These are phyloP conservation scores for Homarus americanus DNA, from an alignment of 1,140 invertebrate genomes.

Conservation along the genomic window DNA sequence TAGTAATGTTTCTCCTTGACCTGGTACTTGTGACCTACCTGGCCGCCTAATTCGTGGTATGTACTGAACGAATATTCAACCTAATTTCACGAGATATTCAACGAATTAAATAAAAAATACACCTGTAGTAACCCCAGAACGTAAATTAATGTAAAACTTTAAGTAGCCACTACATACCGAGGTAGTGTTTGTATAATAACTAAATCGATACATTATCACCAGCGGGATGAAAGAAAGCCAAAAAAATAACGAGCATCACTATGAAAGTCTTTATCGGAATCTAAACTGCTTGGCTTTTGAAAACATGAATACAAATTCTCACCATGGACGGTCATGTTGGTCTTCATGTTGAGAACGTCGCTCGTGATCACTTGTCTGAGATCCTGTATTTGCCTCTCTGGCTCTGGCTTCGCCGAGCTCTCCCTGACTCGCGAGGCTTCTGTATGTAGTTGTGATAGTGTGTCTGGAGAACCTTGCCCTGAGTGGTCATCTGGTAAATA, in stretches of 20 bases:
- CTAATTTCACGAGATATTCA: too few species aligned
- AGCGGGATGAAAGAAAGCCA: too few species aligned
- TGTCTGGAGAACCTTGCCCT: background rate
- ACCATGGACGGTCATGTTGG: background rate
- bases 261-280: background rate
- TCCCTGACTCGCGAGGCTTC: background rate
- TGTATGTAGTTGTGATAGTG: background rate
- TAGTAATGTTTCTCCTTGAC: too few species aligned
- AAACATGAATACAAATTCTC: background rate
- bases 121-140: too few species aligned
- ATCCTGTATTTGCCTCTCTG: background rate
- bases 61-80: too few species aligned
- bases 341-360: background rate
- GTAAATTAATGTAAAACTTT: too few species aligned
- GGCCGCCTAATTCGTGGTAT: too few species aligned
- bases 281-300: background rate
- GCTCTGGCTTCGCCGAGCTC: background rate
- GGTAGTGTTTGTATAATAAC: too few species aligned
- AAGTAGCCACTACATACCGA: too few species aligned
- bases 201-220: too few species aligned
- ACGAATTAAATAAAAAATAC: too few species aligned
- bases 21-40: too few species aligned
- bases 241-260: background rate
- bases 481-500: background rate
- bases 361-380: background rate